phyloP scores from a whole-genome alignment of 1,140 invertebrate species.

The Pseudomyrmex sp. region DNA sequence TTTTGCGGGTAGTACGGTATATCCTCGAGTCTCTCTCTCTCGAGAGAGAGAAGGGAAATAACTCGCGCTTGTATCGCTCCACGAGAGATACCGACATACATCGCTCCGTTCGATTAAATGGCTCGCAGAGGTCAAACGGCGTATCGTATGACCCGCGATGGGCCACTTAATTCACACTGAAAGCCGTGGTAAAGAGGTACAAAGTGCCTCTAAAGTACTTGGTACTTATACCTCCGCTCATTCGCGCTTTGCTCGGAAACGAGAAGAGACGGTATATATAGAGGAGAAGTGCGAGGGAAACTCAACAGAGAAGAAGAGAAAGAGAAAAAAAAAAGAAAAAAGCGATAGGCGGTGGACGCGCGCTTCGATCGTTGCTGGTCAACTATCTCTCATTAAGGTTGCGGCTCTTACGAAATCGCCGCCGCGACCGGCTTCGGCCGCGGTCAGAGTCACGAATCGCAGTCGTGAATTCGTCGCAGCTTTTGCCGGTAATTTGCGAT shows the following conservation, averaged over 20 bases:
- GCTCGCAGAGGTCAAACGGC: conserved; percentile 61
- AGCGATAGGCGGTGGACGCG: conserved; percentile 57
- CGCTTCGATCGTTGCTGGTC: conserved; percentile 55
- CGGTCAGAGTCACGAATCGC: conserved; percentile 28
- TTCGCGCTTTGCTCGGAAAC: conserved; percentile 56
- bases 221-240: conserved; percentile 62
- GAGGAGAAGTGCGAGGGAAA: conserved; percentile 16
- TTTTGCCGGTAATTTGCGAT: conserved; percentile 77
- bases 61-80: conserved; percentile 26
- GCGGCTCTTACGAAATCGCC: conserved; percentile 54
- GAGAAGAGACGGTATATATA: conserved; percentile 32
- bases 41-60: conserved; percentile 12
- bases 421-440: conserved; percentile 43
- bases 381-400: conserved; percentile 68
- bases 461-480: conserved; percentile 74
- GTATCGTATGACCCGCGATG: conserved; percentile 65
- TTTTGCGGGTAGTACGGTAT: not conserved
- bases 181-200: conserved; percentile 67
- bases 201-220: conserved; percentile 66
- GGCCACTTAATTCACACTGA: conserved; percentile 69
- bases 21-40: not conserved
- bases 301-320: conserved; percentile 13
- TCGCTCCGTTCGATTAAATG: conserved; percentile 36
- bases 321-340: not conserved
- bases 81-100: conserved; percentile 26